Evolutionary conservation across 2,888 invertebrate species (phyloP), one percentile per base, ranked within the genome.

Genomic region (Hipparchia semele): DNA sequence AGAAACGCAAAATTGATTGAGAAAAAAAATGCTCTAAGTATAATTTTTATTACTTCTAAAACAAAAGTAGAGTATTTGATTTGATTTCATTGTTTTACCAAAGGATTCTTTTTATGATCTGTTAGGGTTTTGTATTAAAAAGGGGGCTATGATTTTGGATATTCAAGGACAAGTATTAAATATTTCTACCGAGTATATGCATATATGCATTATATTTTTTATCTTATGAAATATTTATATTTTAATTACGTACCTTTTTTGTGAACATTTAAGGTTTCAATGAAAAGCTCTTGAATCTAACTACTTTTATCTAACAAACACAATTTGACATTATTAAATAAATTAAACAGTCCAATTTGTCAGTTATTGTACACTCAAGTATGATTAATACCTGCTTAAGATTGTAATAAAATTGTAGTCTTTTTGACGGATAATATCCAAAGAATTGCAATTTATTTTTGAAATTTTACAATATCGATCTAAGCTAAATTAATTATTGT

Each of bases 391-490:
- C 49, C 75, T 49, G 75, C 70, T 73, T 71, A 75, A 67, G 68
- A 74, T 74, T 76, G n/a, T 54, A 69, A 70, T 73, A 39, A 60
- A 51, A 49, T 13, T 59, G 49, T 72, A 68, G 72, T 61, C 59
- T 71, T 72, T 75, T 73, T 74, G 74, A 74, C 65, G 66, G 70
- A 64, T 62, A 69, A 60, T 74, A 62, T 69, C 62, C 2, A 54
- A 71, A 68, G 71, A 74, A 74, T 65, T 56, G 62, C 62, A 66
- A 72, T 66, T 74, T 74, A 76, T 76, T 76, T 76, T 76, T 70
- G 72, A 76, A 72, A 72, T 58, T 76, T 72, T 76, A 76, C 76
- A 76, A 72, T 70, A 74, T 64, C 13, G 39, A 56, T 68, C 67
- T 70, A 72, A 70, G 60, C 70, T 59, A 51, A 70, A 70, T 71